Evolutionary conservation across 2,113 vertebrate genomes (phyloP), one percentile per base, ranked within the genome.

Genomic region (Ptychochromis oligacanthus): DNA sequence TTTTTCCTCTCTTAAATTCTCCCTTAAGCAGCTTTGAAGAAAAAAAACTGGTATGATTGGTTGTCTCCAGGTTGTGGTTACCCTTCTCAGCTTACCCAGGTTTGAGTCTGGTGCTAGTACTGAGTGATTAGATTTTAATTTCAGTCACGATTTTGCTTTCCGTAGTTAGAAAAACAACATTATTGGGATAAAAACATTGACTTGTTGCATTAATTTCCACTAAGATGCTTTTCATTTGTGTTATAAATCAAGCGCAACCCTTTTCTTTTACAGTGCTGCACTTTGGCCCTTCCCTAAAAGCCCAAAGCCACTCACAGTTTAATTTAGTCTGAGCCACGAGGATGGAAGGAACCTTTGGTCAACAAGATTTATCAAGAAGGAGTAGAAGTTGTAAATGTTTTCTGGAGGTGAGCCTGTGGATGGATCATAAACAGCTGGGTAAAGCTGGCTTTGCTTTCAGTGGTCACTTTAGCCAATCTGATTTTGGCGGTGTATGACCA

Each of bases 1-100:
- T 58, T 61, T 76, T 80, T 52, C 34, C 57, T 57, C 84, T 40
- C 55, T 49, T 18, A 75, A 28, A 70, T 57, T 65, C 75, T 9
- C 55, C 11, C 52, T 46, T 40, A 65, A 84, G 75, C n/a, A 2
- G 49, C 52, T 1, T 1, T 54, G 67, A 72, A 52, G 67, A 54
- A 31, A 70, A 59, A 55, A 56, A 34, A 7, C 59, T 5, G 20
- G 17, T 72, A 26, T 31, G 67, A 72, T 54, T 54, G 46, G 67
- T 72, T 72, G 17, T n/a, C 46, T 31, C 67, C 46, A 59, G 36
- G 61, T 40, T 24, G 12, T 22, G 20, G 2, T 64, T 36, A 64
- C 34, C 20, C 1, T 14, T 64, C 36, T 22, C 34, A 40, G 20
- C 5, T 7, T 40, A 20, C 18, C 20, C 34, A 22, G 36, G 57